These are phyloP conservation scores for Sternotherus odoratus DNA, from an alignment of 2,797 vertebrate species.

Conservation along the genomic window DNA sequence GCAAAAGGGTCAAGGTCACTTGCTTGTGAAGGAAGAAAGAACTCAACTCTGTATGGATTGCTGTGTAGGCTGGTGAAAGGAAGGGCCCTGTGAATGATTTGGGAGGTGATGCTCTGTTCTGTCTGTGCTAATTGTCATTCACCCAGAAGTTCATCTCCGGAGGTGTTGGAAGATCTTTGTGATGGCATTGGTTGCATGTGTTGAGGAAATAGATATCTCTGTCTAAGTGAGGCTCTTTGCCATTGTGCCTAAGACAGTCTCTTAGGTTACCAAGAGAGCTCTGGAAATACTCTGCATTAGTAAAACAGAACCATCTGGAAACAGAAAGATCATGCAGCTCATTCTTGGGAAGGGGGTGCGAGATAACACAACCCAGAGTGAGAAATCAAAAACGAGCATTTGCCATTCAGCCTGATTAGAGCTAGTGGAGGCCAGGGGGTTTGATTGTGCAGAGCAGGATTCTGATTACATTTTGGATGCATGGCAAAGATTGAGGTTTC, in stretches of 20 bases:
- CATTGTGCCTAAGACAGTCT: no score
- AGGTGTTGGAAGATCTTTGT: background rate
- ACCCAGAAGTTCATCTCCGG: background rate
- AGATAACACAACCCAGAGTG: background rate
- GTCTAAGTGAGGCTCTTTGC: background rate
- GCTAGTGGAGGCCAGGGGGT: background rate
- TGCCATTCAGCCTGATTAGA: background rate
- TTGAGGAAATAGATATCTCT: background rate
- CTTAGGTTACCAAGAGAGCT: background rate
- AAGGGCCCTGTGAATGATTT: background rate
- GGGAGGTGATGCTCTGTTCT: background rate
- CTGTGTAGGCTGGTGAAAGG: background rate
- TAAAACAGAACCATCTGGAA: background rate
- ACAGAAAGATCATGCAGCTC: background rate
- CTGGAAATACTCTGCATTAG: background rate
- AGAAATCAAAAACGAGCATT: background rate
- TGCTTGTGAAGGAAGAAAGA: background rate
- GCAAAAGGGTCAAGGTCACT: background rate
- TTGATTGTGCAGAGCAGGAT: background rate
- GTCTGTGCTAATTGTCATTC: background rate
- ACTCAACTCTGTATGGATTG: background rate
- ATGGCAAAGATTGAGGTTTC: accelerated
- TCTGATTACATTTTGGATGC: background rate
- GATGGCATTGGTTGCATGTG: background rate
- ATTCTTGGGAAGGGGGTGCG: background rate